These are phyloP conservation scores for Nesogale talazaci DNA, from an alignment of 2,113 vertebrate species.

Conservation along the genomic window DNA sequence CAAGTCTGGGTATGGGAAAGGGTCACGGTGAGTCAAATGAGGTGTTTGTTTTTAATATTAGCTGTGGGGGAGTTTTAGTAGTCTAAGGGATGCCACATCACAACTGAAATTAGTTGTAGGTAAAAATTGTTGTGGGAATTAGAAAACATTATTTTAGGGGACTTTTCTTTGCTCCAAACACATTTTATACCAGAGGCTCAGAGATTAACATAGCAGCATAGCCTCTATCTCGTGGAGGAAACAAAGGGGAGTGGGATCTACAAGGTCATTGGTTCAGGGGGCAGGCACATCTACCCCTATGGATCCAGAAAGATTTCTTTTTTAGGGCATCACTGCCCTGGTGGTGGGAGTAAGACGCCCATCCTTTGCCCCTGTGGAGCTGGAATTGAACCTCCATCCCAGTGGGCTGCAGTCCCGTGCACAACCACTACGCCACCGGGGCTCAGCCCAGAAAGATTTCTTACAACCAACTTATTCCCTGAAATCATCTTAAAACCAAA, in stretches of 20 bases:
- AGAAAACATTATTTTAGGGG: neutral
- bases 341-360: too few relatives aligned
- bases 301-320: neutral
- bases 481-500: neutral
- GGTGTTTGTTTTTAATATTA: neutral
- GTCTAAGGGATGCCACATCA: neutral
- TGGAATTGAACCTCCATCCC: too few relatives aligned
- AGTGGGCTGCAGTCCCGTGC: too few relatives aligned
- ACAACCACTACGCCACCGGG: too few relatives aligned
- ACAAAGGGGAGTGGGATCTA: neutral
- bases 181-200: neutral
- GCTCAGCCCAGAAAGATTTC: neutral
- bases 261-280: neutral
- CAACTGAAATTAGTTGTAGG: neutral
- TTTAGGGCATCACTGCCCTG: too few relatives aligned
- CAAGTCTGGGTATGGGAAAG: neutral
- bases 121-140: neutral
- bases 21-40: neutral
- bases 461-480: neutral
- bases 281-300: neutral
- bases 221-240: neutral
- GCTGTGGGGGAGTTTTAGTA: neutral
- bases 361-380: too few relatives aligned
- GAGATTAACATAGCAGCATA: neutral
- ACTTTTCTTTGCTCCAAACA: neutral